phyloP scores from a whole-genome alignment of 2,797 vertebrate genomes.

The Anomalospiza imberbis region DNA sequence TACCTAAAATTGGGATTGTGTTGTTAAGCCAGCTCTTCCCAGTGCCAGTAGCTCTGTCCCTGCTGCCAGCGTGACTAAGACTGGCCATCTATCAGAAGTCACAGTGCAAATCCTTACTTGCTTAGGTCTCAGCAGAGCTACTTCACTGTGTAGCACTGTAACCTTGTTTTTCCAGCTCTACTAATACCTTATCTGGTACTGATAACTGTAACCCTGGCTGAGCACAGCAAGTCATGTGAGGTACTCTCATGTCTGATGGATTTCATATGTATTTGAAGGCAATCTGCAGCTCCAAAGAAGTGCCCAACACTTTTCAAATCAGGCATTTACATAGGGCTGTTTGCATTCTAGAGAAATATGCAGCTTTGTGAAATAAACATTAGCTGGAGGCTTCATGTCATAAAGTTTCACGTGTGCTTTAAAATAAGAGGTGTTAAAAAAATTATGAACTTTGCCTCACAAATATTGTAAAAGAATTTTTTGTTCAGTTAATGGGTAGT shows the following conservation, averaged over 20 bases:
- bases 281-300: not conserved
- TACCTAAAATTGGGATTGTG: not conserved
- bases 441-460: not conserved
- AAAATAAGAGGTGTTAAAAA: not conserved
- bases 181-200: not conserved
- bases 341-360: not conserved
- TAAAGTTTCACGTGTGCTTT: not conserved
- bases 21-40: not conserved
- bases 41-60: not conserved
- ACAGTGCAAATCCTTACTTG: not conserved
- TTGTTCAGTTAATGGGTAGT: not conserved
- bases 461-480: not conserved
- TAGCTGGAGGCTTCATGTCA: not conserved
- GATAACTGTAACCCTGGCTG: not conserved
- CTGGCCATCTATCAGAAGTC: not conserved
- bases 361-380: not conserved
- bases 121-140: not conserved
- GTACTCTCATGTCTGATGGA: not conserved
- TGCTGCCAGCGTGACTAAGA: not conserved
- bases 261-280: not conserved
- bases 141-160: not conserved
- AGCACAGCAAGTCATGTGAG: not conserved
- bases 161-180: not conserved
- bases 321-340: not conserved
- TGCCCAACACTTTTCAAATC: not conserved